These are phyloP conservation scores for Gymnarchus niloticus DNA, from an alignment of 2,113 vertebrate genomes.

Conservation along the genomic window DNA sequence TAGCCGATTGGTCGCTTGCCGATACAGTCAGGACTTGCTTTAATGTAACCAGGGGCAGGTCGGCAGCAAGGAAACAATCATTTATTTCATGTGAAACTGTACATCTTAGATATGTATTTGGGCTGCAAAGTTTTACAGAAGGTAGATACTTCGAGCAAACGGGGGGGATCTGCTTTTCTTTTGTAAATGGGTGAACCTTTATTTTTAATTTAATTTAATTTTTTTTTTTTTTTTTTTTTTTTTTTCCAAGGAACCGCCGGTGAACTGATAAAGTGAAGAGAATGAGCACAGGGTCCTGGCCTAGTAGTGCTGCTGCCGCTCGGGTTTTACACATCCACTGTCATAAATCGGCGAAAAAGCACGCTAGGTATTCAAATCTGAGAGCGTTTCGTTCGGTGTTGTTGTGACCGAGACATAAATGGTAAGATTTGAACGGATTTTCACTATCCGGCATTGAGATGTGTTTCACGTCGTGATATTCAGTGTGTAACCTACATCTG, in stretches of 20 bases:
- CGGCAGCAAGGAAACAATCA: slow-evolving; percentile 59
- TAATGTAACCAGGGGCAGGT: slow-evolving; percentile 68
- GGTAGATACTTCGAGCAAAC: slow-evolving; percentile 37
- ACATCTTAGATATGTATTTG: slow-evolving; percentile 40
- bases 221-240: too few relatives aligned
- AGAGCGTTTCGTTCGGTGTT: slow-evolving; percentile 51
- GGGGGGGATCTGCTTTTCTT: slow-evolving; percentile 45
- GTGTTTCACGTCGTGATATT: slow-evolving; percentile 40
- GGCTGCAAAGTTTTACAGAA: slow-evolving; percentile 42
- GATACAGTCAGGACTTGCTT: slow-evolving; percentile 62
- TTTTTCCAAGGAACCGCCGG: slow-evolving; percentile 52
- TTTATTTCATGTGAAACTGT: slow-evolving; percentile 54
- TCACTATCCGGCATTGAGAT: slow-evolving; percentile 39
- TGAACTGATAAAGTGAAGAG: slow-evolving; percentile 59
- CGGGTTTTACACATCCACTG: slow-evolving; percentile 63
- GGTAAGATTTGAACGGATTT: slow-evolving; percentile 60
- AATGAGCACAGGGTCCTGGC: slow-evolving; percentile 68
- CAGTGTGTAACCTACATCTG: slow-evolving; percentile 46
- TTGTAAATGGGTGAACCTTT: slow-evolving; percentile 46
- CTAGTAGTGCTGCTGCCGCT: slow-evolving; percentile 58
- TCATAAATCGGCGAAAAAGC: slow-evolving; percentile 59
- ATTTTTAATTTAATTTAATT: too few relatives aligned
- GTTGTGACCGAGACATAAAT: slow-evolving; percentile 60
- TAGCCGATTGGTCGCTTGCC: slow-evolving; percentile 60
- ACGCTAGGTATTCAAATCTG: slow-evolving; percentile 51